These are phyloP conservation scores for Okamejei kenojei DNA, from an alignment of 2,797 vertebrate species.

Conservation along the genomic window DNA sequence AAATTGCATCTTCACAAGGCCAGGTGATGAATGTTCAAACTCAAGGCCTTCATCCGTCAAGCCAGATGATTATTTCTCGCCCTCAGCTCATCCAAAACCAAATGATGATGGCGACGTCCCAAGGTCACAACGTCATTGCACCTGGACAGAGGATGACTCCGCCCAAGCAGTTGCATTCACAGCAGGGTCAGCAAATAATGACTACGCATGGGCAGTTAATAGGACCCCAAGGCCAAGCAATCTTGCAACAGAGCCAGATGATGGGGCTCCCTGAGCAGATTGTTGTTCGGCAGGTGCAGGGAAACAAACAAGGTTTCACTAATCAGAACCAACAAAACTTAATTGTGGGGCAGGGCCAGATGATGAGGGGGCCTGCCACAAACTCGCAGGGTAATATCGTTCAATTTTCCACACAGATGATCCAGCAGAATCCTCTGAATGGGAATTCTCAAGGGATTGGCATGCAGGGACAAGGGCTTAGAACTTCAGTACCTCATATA, in stretches of 20 bases:
- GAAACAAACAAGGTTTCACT: conserved; percentile 83
- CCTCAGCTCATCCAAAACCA: conserved; percentile 68
- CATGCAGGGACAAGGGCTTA: conserved; percentile 85
- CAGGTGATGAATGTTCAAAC: conserved; percentile 75
- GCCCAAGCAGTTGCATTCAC: conserved; percentile 92
- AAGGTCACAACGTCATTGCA: conserved; percentile 70
- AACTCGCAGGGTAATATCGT: conserved; percentile 82
- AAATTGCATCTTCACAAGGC: conserved; percentile 83
- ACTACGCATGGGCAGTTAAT: conserved; percentile 87
- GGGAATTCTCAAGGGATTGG: conserved; percentile 81
- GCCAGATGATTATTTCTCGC: conserved; percentile 89
- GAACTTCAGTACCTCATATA: conserved; percentile 61
- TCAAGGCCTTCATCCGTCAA: conserved; percentile 77
- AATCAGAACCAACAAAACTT: conserved; percentile 76
- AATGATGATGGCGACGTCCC: conserved; percentile 64
- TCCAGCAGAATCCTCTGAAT: conserved; percentile 73
- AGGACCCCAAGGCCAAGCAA: conserved; percentile 82
- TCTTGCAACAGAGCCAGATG: conserved; percentile 85
- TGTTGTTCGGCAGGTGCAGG: conserved; percentile 88
- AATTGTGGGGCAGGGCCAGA: conserved; percentile 75
- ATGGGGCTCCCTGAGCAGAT: conserved; percentile 80
- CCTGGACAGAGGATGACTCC: conserved; percentile 87
- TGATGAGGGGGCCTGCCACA: conserved; percentile 88
- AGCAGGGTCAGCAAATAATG: conserved; percentile 89
- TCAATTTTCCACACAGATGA: conserved; percentile 79